Conservation (phyloP, 2,113 vertebrate genomes). For the Verasper variegatus region DNA sequence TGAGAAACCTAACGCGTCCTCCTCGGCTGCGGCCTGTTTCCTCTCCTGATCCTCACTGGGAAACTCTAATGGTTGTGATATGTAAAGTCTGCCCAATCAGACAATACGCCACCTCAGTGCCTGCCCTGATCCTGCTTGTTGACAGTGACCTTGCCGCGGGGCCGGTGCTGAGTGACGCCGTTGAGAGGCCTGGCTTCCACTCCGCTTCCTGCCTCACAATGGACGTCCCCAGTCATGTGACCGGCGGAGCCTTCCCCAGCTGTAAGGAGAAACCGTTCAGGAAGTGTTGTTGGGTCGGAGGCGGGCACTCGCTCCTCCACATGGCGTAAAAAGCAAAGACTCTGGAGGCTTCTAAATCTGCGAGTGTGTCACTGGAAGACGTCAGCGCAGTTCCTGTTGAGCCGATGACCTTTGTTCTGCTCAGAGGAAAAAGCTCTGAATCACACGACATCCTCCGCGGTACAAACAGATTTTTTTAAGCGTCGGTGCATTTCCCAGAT, state of each 20-base stretch:
- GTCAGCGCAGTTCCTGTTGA: conserved; percentile 59
- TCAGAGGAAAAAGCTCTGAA: conserved; percentile 46
- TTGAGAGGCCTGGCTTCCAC: conserved; percentile 66
- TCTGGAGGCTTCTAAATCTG: conserved; percentile 42
- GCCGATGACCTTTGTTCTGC: conserved; percentile 51
- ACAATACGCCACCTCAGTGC: conserved; percentile 41
- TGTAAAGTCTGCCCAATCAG: not conserved
- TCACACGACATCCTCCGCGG: conserved; percentile 40
- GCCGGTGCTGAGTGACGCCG: conserved; percentile 71
- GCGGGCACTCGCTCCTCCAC: conserved; percentile 20
- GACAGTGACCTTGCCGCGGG: conserved; percentile 76
- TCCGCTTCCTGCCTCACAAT: conserved; percentile 78
- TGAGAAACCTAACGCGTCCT: conserved; percentile 28
- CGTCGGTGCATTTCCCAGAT: conserved; percentile 23
- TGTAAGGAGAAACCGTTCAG: conserved; percentile 63
- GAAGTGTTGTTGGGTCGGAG: conserved; percentile 53
- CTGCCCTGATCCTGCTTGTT: conserved; percentile 73
- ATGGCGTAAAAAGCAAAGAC: conserved; percentile 42
- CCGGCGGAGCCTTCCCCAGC: conserved; percentile 42
- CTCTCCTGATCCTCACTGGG: conserved; percentile 18
- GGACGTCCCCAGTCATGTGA: conserved; percentile 75
- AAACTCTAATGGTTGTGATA: conserved; percentile 35
- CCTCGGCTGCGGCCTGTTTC: conserved; percentile 6
- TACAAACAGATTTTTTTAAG: conserved; percentile 27
- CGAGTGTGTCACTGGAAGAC: conserved; percentile 39